Evolutionary conservation across 1,140 invertebrate genomes (phyloP), one percentile per base, ranked within the genome.

Genomic region (Drosophila azteca): DNA sequence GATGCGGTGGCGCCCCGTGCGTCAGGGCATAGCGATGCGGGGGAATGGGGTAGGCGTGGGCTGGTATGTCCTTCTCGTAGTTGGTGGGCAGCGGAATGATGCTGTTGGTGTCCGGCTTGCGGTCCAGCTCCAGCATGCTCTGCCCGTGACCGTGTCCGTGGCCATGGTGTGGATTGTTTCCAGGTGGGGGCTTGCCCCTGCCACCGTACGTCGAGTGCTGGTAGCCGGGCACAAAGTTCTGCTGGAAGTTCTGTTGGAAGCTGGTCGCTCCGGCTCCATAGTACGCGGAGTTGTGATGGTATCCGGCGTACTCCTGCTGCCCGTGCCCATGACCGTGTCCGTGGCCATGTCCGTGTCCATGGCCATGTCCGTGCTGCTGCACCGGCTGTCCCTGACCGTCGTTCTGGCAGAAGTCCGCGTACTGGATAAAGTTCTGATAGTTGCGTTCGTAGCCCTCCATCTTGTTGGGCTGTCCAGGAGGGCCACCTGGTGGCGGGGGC

Each of bases 401-500:
- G 73, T 90, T 92, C 46, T 92, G 91, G 51, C 91, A 92, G 58
- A 90, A 92, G 60, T 92, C 91, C 0, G 91, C 91, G 31, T 92
- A 92, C 24, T 92, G 91, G 6, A 92, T 92, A n/a, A 92, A 92
- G 57, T 92, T 92, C 60, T 92, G 91, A 52, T 92, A 92, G 77
- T 92, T 92, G 0, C 91, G 79, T 55, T 92, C 91, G 49, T 92
- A 92, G 7, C 91, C 91, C 60, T 92, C 91, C 83, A 92, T 92
- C 51, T 92, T 92, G 45, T 85, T 92, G 35, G 78, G 85, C 35
- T 90, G 90, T 62, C 60, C n/a, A 68, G 80, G 7, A 70, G 79
- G 11, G 70, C 70, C 41, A 44, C 50, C 50, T 3, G 50, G 44
- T 31, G 65, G 77, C 1, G 77, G 85, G 60, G 83, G 39, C 5